Evolutionary conservation across 64 coral and sea anemone genomes (phyloP).

Genomic region (Catalaphyllia jardinei): DNA sequence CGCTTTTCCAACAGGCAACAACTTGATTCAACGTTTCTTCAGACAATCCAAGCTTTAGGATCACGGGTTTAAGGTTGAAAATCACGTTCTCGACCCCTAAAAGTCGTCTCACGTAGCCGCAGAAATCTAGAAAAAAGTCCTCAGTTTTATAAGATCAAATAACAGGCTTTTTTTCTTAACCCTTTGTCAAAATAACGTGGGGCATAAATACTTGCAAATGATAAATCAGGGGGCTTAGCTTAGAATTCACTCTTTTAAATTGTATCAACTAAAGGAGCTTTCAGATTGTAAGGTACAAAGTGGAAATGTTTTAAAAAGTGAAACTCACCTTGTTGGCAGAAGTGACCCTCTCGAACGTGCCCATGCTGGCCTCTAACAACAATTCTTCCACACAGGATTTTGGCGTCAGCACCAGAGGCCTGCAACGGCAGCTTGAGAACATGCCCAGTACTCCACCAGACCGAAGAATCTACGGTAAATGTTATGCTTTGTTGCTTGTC

Average conservation of each 20-base stretch:
- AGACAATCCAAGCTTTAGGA: neutral
- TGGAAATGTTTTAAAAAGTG: too few relatives aligned
- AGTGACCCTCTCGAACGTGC: neutral
- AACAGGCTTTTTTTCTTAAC: too few relatives aligned
- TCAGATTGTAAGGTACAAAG: too few relatives aligned
- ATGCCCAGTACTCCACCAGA: slow-evolving; percentile 56
- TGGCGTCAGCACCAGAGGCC: neutral
- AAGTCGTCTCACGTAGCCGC: slow-evolving; percentile 8
- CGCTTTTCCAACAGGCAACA: neutral
- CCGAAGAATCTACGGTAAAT: slow-evolving; percentile 13
- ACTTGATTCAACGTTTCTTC: neutral
- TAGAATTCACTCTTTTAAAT: too few relatives aligned
- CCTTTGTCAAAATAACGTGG: neutral
- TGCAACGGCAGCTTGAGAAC: slow-evolving; percentile 23
- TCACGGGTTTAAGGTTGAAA: slow-evolving; percentile 23
- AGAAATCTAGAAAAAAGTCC: neutral
- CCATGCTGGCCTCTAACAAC: neutral
- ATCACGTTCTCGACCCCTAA: neutral
- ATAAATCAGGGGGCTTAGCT: too few relatives aligned
- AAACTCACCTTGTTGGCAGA: neutral
- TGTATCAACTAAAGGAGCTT: neutral
- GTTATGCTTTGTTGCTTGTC: neutral
- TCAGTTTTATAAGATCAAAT: too few relatives aligned
- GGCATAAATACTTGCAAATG: too few relatives aligned
- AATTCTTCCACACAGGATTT: slow-evolving; percentile 18